Percentiles rank a stretch among this genome's conserved stretches.
Conservation (phyloP, 2,888 invertebrate species). For the Ecdyonurus torrentis region DNA sequence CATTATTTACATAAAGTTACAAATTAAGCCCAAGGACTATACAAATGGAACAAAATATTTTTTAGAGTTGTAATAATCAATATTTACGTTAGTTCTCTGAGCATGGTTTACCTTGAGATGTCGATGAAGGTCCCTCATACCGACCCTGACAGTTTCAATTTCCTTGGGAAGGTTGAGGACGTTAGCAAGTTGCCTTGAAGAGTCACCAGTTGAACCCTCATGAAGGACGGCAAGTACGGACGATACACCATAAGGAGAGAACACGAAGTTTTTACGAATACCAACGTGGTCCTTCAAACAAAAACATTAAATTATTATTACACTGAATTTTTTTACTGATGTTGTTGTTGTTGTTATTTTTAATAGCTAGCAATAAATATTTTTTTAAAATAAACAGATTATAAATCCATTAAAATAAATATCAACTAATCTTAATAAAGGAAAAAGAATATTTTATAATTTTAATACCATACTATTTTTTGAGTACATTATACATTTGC, state of each 20-base stretch:
- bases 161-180: conserved; percentile 54
- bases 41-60: conserved; percentile 6
- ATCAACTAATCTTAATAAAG: too few relatives aligned
- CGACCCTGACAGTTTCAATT: conserved; percentile 53
- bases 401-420: not conserved
- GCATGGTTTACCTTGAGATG: conserved; percentile 50
- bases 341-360: too few relatives aligned
- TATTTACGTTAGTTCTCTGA: not conserved
- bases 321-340: not conserved
- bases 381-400: too few relatives aligned
- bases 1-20: not conserved
- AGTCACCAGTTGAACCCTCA: conserved; percentile 59
- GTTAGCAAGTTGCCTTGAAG: conserved; percentile 52
- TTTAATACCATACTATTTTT: too few relatives aligned
- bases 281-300: conserved; percentile 18
- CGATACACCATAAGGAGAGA: conserved; percentile 67
- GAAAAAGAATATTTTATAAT: too few relatives aligned
- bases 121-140: conserved; percentile 66
- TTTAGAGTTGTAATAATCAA: conserved; percentile 6
- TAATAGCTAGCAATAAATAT: too few relatives aligned
- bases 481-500: too few relatives aligned
- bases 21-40: not conserved
- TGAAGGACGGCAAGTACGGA: conserved; percentile 63
- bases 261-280: conserved; percentile 47
- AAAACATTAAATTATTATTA: conserved; percentile 3